phyloP scores from a whole-genome alignment of 2,797 vertebrate species.

The Chiroxiphia lanceolata region DNA sequence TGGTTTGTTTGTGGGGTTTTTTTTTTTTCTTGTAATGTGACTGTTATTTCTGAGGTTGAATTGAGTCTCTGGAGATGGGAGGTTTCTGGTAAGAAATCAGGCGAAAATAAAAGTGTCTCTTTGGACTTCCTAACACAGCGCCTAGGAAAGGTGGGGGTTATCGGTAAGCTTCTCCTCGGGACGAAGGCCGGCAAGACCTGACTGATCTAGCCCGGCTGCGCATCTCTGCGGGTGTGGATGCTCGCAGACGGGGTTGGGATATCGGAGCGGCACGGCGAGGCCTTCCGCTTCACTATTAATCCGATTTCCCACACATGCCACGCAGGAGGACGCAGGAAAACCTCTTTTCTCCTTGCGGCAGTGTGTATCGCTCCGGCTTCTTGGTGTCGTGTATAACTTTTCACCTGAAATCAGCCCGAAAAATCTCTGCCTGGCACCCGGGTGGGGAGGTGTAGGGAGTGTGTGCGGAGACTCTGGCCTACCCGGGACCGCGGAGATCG shows the following conservation, averaged over 20 bases:
- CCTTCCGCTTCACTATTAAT: neutral
- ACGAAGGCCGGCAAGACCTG: neutral
- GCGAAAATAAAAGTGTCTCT: neutral
- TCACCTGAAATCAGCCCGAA: neutral
- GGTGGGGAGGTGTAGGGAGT: neutral
- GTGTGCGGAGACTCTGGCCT: neutral
- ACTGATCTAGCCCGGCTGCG: neutral
- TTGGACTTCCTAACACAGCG: neutral
- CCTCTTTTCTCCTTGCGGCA: neutral
- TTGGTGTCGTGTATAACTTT: neutral
- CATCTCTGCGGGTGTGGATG: neutral
- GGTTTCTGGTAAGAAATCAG: neutral
- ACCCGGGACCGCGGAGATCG: fast-evolving
- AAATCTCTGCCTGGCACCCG: neutral
- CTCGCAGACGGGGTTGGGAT: neutral
- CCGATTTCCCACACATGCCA: neutral
- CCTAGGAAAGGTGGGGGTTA: neutral
- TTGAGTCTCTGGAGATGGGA: neutral
- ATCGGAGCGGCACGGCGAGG: neutral
- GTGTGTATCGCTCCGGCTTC: neutral
- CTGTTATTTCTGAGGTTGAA: neutral
- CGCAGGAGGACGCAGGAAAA: neutral
- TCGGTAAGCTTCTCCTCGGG: neutral
- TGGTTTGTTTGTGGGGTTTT: too few species aligned
- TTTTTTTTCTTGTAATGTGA: neutral